Percentiles rank a stretch among this genome's conserved stretches.
Evolutionary conservation across 2,888 invertebrate genomes (phyloP).

Genomic region (Mesorhabditis spiculigera): DNA sequence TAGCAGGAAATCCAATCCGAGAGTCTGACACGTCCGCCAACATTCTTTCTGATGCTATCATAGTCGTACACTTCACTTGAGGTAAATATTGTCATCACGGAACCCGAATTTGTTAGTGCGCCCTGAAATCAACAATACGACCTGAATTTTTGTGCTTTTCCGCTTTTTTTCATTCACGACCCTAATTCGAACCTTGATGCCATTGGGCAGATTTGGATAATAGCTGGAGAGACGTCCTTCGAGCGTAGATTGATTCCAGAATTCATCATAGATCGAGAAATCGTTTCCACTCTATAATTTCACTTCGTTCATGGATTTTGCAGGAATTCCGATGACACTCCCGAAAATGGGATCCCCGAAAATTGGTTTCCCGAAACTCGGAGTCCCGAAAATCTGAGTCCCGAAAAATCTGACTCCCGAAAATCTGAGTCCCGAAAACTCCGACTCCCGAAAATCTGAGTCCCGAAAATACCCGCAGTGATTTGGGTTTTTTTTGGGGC

Average conservation of each 20-base stretch:
- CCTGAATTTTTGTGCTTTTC: neutral
- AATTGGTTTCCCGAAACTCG: no score
- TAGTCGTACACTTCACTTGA: slow-evolving; percentile 29
- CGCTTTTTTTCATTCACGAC: no score
- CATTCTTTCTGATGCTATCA: slow-evolving; percentile 24
- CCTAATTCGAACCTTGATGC: slow-evolving; percentile 29
- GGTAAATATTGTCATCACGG: slow-evolving; percentile 24
- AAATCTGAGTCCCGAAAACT: no score
- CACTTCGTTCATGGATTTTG: neutral
- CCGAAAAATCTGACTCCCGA: no score
- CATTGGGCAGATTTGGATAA: slow-evolving; percentile 48
- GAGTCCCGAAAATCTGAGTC: no score
- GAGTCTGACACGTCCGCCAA: slow-evolving; percentile 18
- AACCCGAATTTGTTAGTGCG: slow-evolving; percentile 19
- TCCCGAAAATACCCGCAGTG: no score
- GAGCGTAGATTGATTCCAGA: slow-evolving; percentile 52
- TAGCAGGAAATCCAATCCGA: slow-evolving; percentile 20
- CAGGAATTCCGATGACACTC: no score
- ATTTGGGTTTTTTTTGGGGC: no score
- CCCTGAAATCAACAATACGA: neutral
- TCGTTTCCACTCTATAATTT: slow-evolving; percentile 37
- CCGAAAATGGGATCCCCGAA: no score
- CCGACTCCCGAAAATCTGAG: no score
- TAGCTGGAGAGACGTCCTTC: slow-evolving; percentile 41
- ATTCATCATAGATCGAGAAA: slow-evolving; percentile 53